Evolutionary conservation across 2,888 invertebrate species (phyloP), one percentile per base, ranked within the genome.

Genomic region (Saturnia japonica): DNA sequence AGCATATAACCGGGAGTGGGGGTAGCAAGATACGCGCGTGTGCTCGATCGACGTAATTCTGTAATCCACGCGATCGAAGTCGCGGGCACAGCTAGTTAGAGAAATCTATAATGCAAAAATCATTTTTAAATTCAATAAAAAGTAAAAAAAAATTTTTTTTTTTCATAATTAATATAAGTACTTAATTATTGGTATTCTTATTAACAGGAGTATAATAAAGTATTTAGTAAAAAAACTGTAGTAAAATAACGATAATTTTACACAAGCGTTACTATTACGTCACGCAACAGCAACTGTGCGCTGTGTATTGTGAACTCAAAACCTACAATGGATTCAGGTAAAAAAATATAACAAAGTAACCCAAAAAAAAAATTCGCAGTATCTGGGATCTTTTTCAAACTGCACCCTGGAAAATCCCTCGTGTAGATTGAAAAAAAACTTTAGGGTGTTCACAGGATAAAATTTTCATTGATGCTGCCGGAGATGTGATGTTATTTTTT

Each of bases 401-500:
- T 70, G 66, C 67, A 67, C 66, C 70, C 54, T 54, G 70, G 70
- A 70, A 67, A 67, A 67, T 43, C 70, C 70, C 70, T 43, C 67
- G 71, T 71, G 71, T 43, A 69, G 71, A 42, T 62, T 71, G 12
- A 68, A 62, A 68, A 69, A 68, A 66, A 51, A 51, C 19, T 16
- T 28, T 28, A 28, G 64, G 40, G 19, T 64, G 64, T 64, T 64
- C 62, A 8, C 8, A 4, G n/a, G 40, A n/a, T 64, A 1, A n/a
- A n/a, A 16, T 40, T 40, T 19, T 22, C 54, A 54, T 60, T 60
- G 57, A 57, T 25, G 28, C 1, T 14, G 57, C 25, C 28, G 25
- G 4, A 28, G 54, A 2, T 54, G 6, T 47, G 4, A 16, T 16
- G 16, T 7, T 47, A 47, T 47, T 47, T 47, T 47, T 47, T 7